Conservation (phyloP, 1,140 invertebrate genomes). For the Ptiloglossa arizonensis region DNA sequence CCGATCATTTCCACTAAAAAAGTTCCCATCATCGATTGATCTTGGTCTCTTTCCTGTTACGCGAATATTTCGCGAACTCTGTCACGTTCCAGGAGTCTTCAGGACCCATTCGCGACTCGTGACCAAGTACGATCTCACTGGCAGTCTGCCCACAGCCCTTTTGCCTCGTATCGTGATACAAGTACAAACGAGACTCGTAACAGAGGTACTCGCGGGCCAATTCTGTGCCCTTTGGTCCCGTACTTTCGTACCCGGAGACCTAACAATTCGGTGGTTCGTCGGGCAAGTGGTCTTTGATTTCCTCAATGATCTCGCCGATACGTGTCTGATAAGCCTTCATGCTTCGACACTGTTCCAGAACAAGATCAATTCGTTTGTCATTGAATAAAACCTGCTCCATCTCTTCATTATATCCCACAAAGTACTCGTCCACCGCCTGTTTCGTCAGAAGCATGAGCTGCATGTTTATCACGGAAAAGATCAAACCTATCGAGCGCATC, state of each 20-base stretch:
- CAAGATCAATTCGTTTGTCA: slow-evolving; percentile 21
- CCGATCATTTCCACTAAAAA: too few species aligned
- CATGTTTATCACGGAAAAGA: slow-evolving; percentile 36
- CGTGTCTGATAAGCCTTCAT: slow-evolving; percentile 36
- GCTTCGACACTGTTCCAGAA: slow-evolving; percentile 20
- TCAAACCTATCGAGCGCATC: not conserved
- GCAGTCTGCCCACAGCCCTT: too few species aligned
- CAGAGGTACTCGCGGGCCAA: too few species aligned
- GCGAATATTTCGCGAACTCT: not conserved
- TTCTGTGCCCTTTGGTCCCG: not conserved
- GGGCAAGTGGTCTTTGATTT: slow-evolving; percentile 49
- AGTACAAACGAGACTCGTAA: slow-evolving; percentile 33
- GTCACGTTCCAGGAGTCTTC: slow-evolving; percentile 1
- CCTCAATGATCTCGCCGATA: slow-evolving; percentile 42
- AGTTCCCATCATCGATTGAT: slow-evolving; percentile 39
- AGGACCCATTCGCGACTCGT: slow-evolving; percentile 23
- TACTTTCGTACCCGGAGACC: not conserved
- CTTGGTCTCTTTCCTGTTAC: slow-evolving; percentile 18
- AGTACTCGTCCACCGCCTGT: slow-evolving; percentile 24
- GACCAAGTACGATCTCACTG: too few species aligned
- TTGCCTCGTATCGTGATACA: slow-evolving; percentile 34
- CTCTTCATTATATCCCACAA: slow-evolving; percentile 17
- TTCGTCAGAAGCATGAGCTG: slow-evolving; percentile 55
- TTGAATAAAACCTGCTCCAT: slow-evolving; percentile 43
- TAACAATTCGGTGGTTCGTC: slow-evolving; percentile 26